Evolutionary conservation across 2,888 invertebrate genomes (phyloP).

Genomic region (Tortricodes alternella): DNA sequence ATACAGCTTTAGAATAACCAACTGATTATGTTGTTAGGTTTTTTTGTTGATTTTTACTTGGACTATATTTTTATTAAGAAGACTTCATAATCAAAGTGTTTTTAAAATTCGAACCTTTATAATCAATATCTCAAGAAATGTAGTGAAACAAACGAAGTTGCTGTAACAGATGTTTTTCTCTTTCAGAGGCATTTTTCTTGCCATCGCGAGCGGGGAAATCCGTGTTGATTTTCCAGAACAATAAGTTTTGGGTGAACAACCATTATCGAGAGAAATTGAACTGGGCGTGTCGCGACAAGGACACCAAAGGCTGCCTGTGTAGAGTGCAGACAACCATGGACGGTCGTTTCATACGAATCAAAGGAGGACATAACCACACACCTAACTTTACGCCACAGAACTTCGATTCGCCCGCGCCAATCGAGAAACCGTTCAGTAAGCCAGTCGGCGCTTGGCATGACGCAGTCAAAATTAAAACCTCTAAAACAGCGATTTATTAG

Average conservation of each 20-base stretch:
- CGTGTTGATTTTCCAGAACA: constrained; percentile 69
- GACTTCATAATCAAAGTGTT: background rate
- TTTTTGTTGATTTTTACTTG: background rate
- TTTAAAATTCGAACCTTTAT: no score
- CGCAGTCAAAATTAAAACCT: constrained; percentile 31
- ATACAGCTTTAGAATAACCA: constrained; percentile 45
- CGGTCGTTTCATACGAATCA: constrained; percentile 68
- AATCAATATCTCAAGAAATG: background rate
- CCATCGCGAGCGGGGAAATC: constrained; percentile 77
- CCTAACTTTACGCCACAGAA: constrained; percentile 73
- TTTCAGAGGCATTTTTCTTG: constrained; percentile 73
- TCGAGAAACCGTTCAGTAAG: constrained; percentile 20
- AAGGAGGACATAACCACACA: constrained; percentile 66
- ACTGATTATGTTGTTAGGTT: background rate
- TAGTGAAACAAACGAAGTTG: background rate
- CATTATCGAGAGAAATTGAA: constrained; percentile 73
- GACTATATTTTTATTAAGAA: background rate
- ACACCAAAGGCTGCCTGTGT: constrained; percentile 67
- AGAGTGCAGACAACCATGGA: constrained; percentile 76
- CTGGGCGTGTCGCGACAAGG: constrained; percentile 78
- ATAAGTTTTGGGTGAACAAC: constrained; percentile 79
- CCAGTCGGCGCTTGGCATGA: constrained; percentile 35
- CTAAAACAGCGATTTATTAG: constrained; percentile 16
- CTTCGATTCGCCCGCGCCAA: constrained; percentile 51
- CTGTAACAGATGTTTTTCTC: constrained; percentile 33